These are phyloP conservation scores for Drosophila anomalipes DNA, from an alignment of 2,888 invertebrate genomes.

Conservation along the genomic window DNA sequence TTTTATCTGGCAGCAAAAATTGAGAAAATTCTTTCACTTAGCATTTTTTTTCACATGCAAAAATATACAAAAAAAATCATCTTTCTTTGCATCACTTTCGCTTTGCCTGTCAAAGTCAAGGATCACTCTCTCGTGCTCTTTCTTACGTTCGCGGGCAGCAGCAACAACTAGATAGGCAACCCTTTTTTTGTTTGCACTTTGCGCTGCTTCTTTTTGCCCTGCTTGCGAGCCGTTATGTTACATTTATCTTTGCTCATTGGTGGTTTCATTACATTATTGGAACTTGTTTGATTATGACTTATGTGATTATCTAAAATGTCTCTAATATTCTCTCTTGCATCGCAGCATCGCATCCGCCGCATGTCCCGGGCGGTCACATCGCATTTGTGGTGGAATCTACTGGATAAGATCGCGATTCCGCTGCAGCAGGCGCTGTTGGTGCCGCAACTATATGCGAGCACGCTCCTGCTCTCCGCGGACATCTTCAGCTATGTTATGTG, in stretches of 20 bases:
- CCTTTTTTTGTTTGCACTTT: not conserved
- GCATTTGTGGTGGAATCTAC: constrained; percentile 80
- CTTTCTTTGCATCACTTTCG: not conserved
- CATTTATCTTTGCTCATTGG: not conserved
- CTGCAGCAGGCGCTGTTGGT: constrained; percentile 82
- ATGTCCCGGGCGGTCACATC: constrained; percentile 82
- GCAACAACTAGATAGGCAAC: not conserved
- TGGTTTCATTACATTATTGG: not conserved
- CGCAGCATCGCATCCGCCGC: constrained; percentile 78
- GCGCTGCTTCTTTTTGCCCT: not conserved
- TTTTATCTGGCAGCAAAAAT: not conserved
- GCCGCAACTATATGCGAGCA: constrained; percentile 84
- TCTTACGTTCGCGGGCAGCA: not conserved
- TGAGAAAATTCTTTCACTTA: not conserved
- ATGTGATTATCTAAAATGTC: not conserved
- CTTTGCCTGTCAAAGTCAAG: not conserved
- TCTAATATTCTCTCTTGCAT: not conserved
- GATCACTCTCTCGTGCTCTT: not conserved
- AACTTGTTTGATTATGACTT: not conserved
- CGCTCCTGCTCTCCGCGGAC: constrained; percentile 83
- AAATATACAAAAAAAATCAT: not conserved
- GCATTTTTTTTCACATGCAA: not conserved
- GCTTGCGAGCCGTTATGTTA: not conserved
- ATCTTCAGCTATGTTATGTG: constrained; percentile 85
- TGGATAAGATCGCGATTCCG: constrained; percentile 81